phyloP scores from a whole-genome alignment of 2,888 invertebrate species.

The Euplexia lucipara region DNA sequence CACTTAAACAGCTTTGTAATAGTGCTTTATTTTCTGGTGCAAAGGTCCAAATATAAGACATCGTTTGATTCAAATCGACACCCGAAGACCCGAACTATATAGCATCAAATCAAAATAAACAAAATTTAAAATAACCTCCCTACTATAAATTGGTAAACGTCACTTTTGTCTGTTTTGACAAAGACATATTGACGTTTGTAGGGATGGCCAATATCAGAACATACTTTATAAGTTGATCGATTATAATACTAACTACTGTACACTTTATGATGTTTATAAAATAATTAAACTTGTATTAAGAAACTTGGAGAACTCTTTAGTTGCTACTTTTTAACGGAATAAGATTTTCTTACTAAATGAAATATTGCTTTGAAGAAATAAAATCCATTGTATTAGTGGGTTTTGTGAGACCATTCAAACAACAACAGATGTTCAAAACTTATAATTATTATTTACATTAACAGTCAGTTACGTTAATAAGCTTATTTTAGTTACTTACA shows the following conservation, averaged over 20 bases:
- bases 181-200: conserved; percentile 13
- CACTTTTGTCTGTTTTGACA: neutral
- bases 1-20: conserved; percentile 67
- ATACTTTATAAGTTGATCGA: neutral
- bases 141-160: too few relatives aligned
- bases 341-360: neutral
- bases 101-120: neutral
- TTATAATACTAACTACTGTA: too few relatives aligned
- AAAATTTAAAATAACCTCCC: neutral
- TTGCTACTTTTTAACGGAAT: neutral
- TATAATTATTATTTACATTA: neutral
- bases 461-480: neutral
- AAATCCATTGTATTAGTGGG: neutral
- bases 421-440: neutral
- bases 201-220: neutral
- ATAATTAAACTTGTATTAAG: neutral
- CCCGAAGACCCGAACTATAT: too few relatives aligned
- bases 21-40: conserved; percentile 67
- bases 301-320: neutral
- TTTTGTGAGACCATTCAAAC: conserved; percentile 17
- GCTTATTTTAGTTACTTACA: conserved; percentile 1
- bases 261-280: too few relatives aligned
- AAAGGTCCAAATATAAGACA: conserved; percentile 76
- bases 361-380: neutral
- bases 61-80: conserved; percentile 33